Evolutionary conservation across 1,140 invertebrate species (phyloP).

Genomic region (Hyles vespertilio): DNA sequence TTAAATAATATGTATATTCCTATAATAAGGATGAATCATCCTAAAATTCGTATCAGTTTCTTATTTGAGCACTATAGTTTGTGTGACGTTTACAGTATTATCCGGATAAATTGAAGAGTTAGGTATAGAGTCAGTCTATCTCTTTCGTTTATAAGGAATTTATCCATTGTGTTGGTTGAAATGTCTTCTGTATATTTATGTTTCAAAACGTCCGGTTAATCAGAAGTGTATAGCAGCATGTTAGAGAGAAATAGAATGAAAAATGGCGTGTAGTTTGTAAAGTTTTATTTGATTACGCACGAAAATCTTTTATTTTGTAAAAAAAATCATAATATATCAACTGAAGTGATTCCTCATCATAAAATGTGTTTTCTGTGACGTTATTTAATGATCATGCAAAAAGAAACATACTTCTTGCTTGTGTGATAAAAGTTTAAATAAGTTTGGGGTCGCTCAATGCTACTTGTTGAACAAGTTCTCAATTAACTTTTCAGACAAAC

Average conservation of each 20-base stretch:
- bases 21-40: slow-evolving; percentile 31
- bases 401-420: neutral
- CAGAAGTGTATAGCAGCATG: slow-evolving; percentile 24
- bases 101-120: slow-evolving; percentile 16
- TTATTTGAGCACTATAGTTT: slow-evolving; percentile 50
- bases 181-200: neutral
- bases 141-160: too few relatives aligned
- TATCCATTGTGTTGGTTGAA: too few relatives aligned
- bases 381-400: neutral
- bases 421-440: slow-evolving; percentile 15
- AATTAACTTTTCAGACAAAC: slow-evolving; percentile 74
- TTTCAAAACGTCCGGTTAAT: slow-evolving; percentile 17
- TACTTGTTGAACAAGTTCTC: slow-evolving; percentile 58
- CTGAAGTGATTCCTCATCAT: too few relatives aligned
- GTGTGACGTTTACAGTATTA: slow-evolving; percentile 42
- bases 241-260: slow-evolving; percentile 45
- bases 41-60: slow-evolving; percentile 52
- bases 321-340: too few relatives aligned
- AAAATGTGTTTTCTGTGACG: too few relatives aligned
- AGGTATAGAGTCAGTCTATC: neutral
- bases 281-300: slow-evolving; percentile 10
- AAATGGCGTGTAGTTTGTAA: slow-evolving; percentile 23
- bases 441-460: slow-evolving; percentile 23
- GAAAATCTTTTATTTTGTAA: neutral
- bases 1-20: slow-evolving; percentile 8